Conservation (phyloP, 2,888 invertebrate genomes). For the Pedicia rivosa region DNA sequence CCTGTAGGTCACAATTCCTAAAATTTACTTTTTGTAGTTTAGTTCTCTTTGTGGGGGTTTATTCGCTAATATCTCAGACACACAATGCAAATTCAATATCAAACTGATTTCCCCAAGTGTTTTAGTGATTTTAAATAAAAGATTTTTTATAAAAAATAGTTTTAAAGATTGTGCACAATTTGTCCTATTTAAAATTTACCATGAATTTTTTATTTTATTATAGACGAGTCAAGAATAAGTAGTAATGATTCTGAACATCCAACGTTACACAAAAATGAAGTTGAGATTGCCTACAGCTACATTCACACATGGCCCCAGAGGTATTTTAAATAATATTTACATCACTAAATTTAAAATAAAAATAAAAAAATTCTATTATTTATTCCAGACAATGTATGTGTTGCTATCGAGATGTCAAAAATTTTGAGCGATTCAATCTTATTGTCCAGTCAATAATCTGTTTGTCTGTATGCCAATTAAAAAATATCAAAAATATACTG, state of each 20-base stretch:
- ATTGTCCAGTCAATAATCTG: constrained; percentile 77
- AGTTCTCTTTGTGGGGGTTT: neutral
- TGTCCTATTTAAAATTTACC: neutral
- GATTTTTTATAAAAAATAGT: no score
- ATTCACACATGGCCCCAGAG: constrained; percentile 82
- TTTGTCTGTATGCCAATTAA: constrained; percentile 67
- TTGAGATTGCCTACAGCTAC: constrained; percentile 68
- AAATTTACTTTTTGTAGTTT: constrained; percentile 5
- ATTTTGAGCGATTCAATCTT: constrained; percentile 79
- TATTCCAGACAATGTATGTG: constrained; percentile 82
- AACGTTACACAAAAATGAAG: constrained; percentile 58
- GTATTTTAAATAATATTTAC: constrained; percentile 29
- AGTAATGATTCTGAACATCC: constrained; percentile 64
- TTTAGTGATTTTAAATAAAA: no score
- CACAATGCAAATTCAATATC: no score
- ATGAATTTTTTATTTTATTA: constrained; percentile 19
- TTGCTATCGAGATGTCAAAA: constrained; percentile 81
- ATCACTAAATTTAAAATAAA: constrained; percentile 4
- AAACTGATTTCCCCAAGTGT: no score
- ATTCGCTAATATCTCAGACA: no score
- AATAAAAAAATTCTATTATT: constrained; percentile 3
- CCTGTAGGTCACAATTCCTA: constrained; percentile 45
- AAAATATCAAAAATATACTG: constrained; percentile 45
- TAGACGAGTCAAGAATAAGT: constrained; percentile 65
- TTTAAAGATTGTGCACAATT: no score